Evolutionary conservation across 2,888 invertebrate genomes (phyloP).

Genomic region (Pegoplata infirma): DNA sequence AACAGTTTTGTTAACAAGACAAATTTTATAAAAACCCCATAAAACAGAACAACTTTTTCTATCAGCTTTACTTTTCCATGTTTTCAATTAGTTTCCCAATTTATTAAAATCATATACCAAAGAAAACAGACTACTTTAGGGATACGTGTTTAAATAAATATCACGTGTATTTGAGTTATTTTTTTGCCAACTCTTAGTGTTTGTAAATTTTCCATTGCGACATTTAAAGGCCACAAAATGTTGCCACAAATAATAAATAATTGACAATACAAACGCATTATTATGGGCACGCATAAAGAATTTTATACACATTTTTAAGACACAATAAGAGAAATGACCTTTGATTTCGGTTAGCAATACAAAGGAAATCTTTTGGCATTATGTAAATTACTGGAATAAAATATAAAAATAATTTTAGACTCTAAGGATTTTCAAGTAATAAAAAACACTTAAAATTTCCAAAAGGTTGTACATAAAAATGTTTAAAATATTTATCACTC

Average conservation of each 20-base stretch:
- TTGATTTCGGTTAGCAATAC: neutral
- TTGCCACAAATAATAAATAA: conserved; percentile 35
- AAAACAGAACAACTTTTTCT: too few species aligned
- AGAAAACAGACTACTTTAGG: too few species aligned
- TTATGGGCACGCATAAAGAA: conserved; percentile 8
- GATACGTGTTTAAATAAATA: too few species aligned
- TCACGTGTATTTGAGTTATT: neutral
- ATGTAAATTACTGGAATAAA: too few species aligned
- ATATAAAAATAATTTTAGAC: neutral
- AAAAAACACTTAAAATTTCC: conserved; percentile 28
- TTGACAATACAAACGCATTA: conserved; percentile 38
- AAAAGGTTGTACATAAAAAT: conserved; percentile 19
- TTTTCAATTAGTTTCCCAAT: too few species aligned
- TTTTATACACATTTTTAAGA: neutral
- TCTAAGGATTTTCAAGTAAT: neutral
- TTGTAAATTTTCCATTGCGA: conserved; percentile 21
- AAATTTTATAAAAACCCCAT: too few species aligned
- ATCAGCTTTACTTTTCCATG: too few species aligned
- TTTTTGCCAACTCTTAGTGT: conserved; percentile 2
- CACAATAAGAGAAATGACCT: conserved; percentile 2
- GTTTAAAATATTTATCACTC: conserved; percentile 34
- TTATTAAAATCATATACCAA: too few species aligned
- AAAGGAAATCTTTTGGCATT: neutral
- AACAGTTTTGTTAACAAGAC: too few species aligned
- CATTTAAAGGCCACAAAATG: conserved; percentile 45